Conservation (phyloP, 2,888 invertebrate genomes). For the Eubasilissa splendida region DNA sequence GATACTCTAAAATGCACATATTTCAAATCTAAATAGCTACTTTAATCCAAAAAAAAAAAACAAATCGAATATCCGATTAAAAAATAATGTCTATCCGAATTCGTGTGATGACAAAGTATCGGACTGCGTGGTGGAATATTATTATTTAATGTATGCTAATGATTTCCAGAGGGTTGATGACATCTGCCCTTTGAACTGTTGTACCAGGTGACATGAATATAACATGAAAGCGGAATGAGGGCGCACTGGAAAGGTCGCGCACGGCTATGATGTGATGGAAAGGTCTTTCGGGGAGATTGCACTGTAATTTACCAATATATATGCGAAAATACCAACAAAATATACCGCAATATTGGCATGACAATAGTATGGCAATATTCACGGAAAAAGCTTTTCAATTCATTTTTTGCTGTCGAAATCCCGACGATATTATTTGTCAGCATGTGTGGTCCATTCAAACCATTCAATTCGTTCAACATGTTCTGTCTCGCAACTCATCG, state of each 20-base stretch:
- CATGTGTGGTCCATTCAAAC: too few relatives aligned
- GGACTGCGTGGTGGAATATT: too few relatives aligned
- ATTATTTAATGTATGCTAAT: constrained; percentile 7
- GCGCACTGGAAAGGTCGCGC: background rate
- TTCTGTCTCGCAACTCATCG: too few relatives aligned
- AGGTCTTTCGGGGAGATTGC: constrained; percentile 12
- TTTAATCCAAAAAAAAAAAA: too few relatives aligned
- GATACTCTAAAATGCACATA: too few relatives aligned
- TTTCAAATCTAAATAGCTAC: too few relatives aligned
- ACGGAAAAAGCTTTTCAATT: constrained; percentile 6
- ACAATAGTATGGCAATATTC: constrained; percentile 7
- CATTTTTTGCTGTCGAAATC: constrained; percentile 16
- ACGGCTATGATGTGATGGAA: background rate
- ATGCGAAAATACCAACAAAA: constrained; percentile 30
- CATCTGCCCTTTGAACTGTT: constrained; percentile 6
- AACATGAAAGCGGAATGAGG: constrained; percentile 35
- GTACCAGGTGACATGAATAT: constrained; percentile 41
- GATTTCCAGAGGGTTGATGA: constrained; percentile 8
- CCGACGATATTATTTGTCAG: background rate
- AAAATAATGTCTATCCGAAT: too few relatives aligned
- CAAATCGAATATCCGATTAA: too few relatives aligned
- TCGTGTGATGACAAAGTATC: too few relatives aligned
- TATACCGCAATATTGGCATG: background rate
- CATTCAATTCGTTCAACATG: too few relatives aligned
- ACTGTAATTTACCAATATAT: constrained; percentile 44